A percentile compares a stretch with the other conserved stretches of the same genome.
phyloP scores from a whole-genome alignment of 2,888 invertebrate species.

The Criorhina ranunculi region DNA sequence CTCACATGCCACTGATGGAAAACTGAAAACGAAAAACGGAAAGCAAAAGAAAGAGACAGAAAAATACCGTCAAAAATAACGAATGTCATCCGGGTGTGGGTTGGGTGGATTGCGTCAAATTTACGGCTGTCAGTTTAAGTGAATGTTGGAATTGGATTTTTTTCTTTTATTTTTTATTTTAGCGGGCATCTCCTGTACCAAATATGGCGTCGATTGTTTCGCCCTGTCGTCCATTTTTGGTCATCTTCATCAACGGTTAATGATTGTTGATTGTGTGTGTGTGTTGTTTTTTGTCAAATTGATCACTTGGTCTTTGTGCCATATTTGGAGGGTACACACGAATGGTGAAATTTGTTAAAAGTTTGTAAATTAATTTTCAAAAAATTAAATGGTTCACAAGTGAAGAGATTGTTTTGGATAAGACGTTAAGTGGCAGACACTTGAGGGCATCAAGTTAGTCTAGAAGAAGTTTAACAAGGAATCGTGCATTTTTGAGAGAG shows the following conservation, averaged over 20 bases:
- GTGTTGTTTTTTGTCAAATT: constrained; percentile 3
- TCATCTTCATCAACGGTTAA: constrained; percentile 6
- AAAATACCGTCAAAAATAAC: background rate
- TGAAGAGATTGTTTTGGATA: no score
- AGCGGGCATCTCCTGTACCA: constrained; percentile 19
- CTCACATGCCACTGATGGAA: background rate
- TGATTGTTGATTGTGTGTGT: background rate
- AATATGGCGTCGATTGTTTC: constrained; percentile 20
- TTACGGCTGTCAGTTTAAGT: constrained; percentile 45
- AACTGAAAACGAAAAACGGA: background rate
- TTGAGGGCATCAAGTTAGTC: no score
- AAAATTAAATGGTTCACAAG: no score
- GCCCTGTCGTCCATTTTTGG: constrained; percentile 37
- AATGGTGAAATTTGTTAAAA: background rate
- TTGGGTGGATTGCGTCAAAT: constrained; percentile 34
- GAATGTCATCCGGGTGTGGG: constrained; percentile 6
- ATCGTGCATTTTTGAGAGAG: no score
- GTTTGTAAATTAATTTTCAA: background rate
- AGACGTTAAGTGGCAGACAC: no score
- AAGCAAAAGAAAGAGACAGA: background rate
- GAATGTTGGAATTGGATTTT: constrained; percentile 12
- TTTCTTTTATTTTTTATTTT: constrained; percentile 18
- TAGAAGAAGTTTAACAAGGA: no score
- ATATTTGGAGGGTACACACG: constrained; percentile 3
- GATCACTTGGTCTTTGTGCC: constrained; percentile 12